Evolutionary conservation across 2,797 vertebrate genomes (phyloP), one percentile per base, ranked within the genome.

Genomic region (Oreortyx pictus): DNA sequence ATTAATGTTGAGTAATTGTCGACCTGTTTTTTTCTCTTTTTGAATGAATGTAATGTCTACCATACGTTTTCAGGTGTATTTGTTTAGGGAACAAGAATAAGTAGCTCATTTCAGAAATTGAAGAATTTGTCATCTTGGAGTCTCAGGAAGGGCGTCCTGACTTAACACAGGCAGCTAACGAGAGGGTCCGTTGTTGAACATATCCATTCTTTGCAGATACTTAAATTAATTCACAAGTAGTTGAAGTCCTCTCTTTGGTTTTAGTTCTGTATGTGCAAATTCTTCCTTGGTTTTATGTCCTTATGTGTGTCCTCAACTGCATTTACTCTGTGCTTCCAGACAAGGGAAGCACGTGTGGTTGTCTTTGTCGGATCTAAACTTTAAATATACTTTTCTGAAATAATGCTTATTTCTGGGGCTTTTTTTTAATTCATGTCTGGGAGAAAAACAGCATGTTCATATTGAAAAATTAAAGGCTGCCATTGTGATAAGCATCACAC

Each of bases 31-130:
- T 44, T 46, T 25, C 8, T 29, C 24, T 49, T 37, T 41, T 41
- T 15, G 0, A 35, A 52, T 47, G 14, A 33, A 6, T 0, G 0
- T 3, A 1, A 7, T 66, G 5, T 24, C 27, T 16, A 14, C 59
- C 10, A 5, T 5, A 57, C 64, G n/a, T 76, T 87, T 89, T 77
- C 1, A 3, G 59, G 7, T 54, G 33, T 76, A 11, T 80, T 87
- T 85, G 47, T 68, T 46, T 60, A 64, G 15, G 61, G 59, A 74
- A 52, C 19, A 16, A 56, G 66, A 80, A 16, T 37, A 61, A 50
- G 59, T 75, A 50, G 7, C 52, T 77, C 5, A 33, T 70, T 9
- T 25, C 54, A 80, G 46, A 80, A 71, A 33, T 1, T 9, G 18
- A 54, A 47, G 41, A 49, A 14, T 62, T 9, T 17, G 64, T 24